Evolutionary conservation across 2,888 invertebrate species (phyloP), one percentile per base, ranked within the genome.

Genomic region (Parnassius smintheus): DNA sequence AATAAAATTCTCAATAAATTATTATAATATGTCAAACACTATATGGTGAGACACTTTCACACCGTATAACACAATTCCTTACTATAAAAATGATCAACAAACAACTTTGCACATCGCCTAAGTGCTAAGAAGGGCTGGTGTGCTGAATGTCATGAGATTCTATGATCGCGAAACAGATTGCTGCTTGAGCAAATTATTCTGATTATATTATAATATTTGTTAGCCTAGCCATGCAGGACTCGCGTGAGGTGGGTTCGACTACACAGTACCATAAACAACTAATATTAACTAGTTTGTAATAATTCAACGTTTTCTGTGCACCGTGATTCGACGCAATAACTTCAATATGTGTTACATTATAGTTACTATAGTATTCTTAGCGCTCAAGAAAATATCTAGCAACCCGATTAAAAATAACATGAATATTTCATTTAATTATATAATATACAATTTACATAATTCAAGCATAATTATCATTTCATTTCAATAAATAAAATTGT

Each of bases 1-100:
- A 91, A 91, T 91, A 91, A 91, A 91, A 89, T 89, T 91, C 81
- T 91, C 89, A 91, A 91, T 91, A 91, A 91, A 91, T 90, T 86
- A 91, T n/a, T n/a, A n/a, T n/a, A n/a, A n/a, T n/a, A 88, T 88
- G 89, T 88, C 88, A 86, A 89, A 89, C 88, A 86, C 88, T 89
- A 90, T 89, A 83, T 73, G 90, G 89, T 86, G 91, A 83, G 86
- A 86, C 85, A 85, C 83, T 49, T 82, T 80, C 83, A 87, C 91
- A 90, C 88, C 86, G 70, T 81, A 88, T 91, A 91, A 91, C 89
- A 89, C 89, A 91, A 90, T 88, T 82, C 83, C 88, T 91, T 91
- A 89, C 87, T 88, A 89, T 91, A 87, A 88, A 89, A 89, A 90
- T 87, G 80, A 89, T 90, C 83, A 91, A 91, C 91, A 90, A 90